Evolutionary conservation across 2,797 vertebrate species (phyloP), one percentile per base, ranked within the genome.

Genomic region (Gambusia yucatana): DNA sequence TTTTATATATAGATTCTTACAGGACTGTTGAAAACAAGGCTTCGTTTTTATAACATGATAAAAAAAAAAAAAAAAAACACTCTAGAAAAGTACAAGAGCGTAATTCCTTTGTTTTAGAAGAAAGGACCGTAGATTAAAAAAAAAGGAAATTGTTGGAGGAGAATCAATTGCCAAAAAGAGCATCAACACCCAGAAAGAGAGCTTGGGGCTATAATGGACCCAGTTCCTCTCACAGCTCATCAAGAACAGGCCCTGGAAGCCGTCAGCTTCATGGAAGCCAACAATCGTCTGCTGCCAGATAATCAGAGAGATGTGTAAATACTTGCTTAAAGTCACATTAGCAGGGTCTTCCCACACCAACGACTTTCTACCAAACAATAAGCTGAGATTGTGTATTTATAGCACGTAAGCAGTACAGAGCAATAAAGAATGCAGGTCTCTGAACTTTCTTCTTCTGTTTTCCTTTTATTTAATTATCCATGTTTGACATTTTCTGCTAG

Each of bases 241-340:
- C 16, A 65, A 48, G 50, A 76, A 65, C 74, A 48, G 30, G 43
- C 59, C 57, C n/a, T 76, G 75, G 75, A 76, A 76, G 5, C 75
- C 44, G 8, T 48, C 48, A 76, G 30, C 13, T 20, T 46, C n/a
- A 17, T 20, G 33, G 33, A 47, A 75, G 43, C 57, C 74, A 75
- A 59, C 73, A 74, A 30, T 43, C 57, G 20, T 6, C 46, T 30
- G 10, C 22, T 76, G 41, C 59, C 59, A 48, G 57, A 20, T 63
- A 76, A 59, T 75, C 55, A 75, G 41, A 46, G 73, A 28, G 41
- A 75, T 75, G 52, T 46, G n/a, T 61, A 20, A 48, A 36, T 47
- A 63, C 28, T 47, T 47, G 43, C 61, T 47, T 76, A 76, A 76
- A 65, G 74, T 76, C 59, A 43, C 20, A 33, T 65, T 63, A 63